These are phyloP conservation scores for Sciaenops ocellatus DNA, from an alignment of 2,797 vertebrate species.

Conservation along the genomic window DNA sequence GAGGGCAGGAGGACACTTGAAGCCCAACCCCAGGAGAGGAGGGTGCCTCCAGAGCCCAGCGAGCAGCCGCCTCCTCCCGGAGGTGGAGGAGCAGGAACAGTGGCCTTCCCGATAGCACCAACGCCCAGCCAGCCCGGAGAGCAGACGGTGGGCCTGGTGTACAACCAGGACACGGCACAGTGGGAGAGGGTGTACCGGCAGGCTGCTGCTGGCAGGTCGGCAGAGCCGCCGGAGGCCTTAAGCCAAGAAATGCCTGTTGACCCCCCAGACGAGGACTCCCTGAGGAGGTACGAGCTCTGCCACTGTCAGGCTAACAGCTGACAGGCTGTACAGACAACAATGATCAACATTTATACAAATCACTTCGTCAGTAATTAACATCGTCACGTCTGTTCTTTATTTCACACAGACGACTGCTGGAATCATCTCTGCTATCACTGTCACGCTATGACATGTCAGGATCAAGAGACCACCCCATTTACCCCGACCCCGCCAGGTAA, in stretches of 20 bases:
- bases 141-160: conserved; percentile 95
- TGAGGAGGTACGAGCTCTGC: conserved; percentile 90
- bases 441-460: conserved; percentile 97
- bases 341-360: neutral
- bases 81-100: conserved; percentile 49
- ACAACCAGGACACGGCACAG: conserved; percentile 98
- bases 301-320: no score
- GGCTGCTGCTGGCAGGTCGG: conserved; percentile 87
- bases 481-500: conserved; percentile 90
- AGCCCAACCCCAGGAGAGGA: conserved; percentile 86
- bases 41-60: conserved; percentile 68
- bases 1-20: conserved; percentile 87
- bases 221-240: conserved; percentile 97
- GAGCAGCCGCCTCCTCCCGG: conserved; percentile 62
- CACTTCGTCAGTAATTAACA: neutral
- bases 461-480: conserved; percentile 98
- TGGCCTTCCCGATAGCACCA: conserved; percentile 71
- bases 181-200: conserved; percentile 97
- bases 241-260: conserved; percentile 99
- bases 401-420: conserved; percentile 92
- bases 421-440: conserved; percentile 96
- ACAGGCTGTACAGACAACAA: no score
- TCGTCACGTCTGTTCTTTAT: neutral
- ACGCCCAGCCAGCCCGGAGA: conserved; percentile 88
- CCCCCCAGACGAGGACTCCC: conserved; percentile 96